Evolutionary conservation across 2,888 invertebrate species (phyloP), one percentile per base, ranked within the genome.

Genomic region (Morinoia aosen): DNA sequence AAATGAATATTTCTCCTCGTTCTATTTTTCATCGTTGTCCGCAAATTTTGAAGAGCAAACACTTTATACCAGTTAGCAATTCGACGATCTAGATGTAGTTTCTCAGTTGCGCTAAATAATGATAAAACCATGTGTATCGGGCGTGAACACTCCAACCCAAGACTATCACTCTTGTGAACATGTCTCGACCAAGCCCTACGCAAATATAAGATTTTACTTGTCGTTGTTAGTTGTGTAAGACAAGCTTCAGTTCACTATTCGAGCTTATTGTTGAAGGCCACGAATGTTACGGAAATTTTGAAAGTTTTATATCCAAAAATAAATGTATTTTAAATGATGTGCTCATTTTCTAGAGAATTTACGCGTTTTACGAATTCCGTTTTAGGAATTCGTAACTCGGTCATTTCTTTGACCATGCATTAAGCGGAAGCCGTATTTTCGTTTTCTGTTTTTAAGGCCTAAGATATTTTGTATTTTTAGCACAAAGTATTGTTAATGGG

Each of bases 221-320:
- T 76, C 76, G 76, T 76, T 76, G 76, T 76, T 76, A 76, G 76
- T 76, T 76, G 76, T 76, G 76, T 76, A 76, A 76, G 76, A 76
- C 76, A 76, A 33, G 76, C 76, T 76, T 76, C 76, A 76, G 76
- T 16, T 76, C 33, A 76, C 76, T 76, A 33, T 76, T 19, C 76
- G 76, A 76, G 76, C 76, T 76, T 76, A 76, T 76, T 76, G 25
- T 76, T 76, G 76, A 76, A 76, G 19, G 76, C 76, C 76, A 76
- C 33, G 25, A 76, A 76, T 19, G 16, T 76, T 76, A 76, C 25
- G 76, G 19, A 16, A 76, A 76, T 19, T 76, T 76, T 76, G 25
- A 76, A 33, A 76, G 76, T 76, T 76, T 76, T 76, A 76, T 76
- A 76, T 10, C 25, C 19, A 25, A 2, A 33, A 76, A 76, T 76